Conservation (phyloP, 2,797 vertebrate species). For the Protonibea diacanthus region DNA sequence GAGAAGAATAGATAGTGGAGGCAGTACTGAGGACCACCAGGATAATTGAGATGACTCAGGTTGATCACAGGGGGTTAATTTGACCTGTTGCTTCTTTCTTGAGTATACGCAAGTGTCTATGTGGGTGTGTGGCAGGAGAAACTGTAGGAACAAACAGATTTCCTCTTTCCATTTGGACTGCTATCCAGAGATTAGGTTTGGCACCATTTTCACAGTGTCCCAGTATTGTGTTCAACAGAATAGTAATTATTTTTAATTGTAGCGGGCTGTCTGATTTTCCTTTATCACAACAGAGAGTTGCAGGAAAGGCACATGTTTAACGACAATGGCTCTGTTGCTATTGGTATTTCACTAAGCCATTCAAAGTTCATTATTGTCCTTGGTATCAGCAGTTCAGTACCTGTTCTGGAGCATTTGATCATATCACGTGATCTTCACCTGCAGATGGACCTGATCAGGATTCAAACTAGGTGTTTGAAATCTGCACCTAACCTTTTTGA, state of each 20-base stretch:
- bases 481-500: neutral
- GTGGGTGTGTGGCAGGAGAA: conserved; percentile 27
- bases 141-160: conserved; percentile 26
- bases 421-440: neutral
- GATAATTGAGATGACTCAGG: conserved; percentile 70
- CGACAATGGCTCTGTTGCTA: neutral
- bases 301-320: neutral
- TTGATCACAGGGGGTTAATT: conserved; percentile 67
- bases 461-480: neutral
- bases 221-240: neutral
- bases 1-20: conserved; percentile 46
- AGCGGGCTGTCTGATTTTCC: neutral
- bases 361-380: conserved; percentile 1
- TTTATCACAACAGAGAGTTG: neutral
- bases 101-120: conserved; percentile 50
- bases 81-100: conserved; percentile 53
- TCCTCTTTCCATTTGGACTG: conserved; percentile 1
- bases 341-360: too few relatives aligned
- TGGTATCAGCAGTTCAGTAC: neutral
- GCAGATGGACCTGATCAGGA: neutral
- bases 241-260: neutral
- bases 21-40: conserved; percentile 31
- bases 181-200: conserved; percentile 2
- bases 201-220: neutral
- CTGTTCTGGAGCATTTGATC: neutral